Evolutionary conservation across 2,113 vertebrate species (phyloP).

Genomic region (Emydocephalus ijimae): DNA sequence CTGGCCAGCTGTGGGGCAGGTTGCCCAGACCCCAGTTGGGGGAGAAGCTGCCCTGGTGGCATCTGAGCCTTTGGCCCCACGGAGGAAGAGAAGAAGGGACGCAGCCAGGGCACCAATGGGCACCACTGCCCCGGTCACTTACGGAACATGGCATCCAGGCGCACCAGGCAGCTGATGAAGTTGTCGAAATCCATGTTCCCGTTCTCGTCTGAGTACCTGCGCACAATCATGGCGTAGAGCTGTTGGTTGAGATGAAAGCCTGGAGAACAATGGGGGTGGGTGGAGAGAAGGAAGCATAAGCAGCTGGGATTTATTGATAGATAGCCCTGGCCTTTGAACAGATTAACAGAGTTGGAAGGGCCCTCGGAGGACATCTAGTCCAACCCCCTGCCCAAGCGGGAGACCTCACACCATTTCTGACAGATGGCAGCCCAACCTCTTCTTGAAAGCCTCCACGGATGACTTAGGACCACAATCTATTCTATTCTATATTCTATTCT

Average conservation of each 20-base stretch:
- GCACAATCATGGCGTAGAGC: slow-evolving; percentile 80
- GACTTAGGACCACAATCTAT: too few relatives aligned
- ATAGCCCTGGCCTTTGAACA: background rate
- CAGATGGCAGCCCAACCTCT: too few relatives aligned
- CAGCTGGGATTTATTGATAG: background rate
- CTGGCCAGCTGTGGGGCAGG: background rate
- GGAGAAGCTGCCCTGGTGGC: background rate
- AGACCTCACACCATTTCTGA: too few relatives aligned
- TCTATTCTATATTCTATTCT: too few relatives aligned
- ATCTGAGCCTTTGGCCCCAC: background rate
- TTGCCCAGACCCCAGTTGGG: background rate
- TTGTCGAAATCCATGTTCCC: slow-evolving; percentile 91
- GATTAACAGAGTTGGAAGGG: too few relatives aligned
- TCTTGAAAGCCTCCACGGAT: background rate
- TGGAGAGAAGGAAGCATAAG: too few relatives aligned
- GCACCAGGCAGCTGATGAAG: slow-evolving; percentile 89
- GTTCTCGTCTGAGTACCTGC: slow-evolving; percentile 82
- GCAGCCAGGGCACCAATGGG: background rate
- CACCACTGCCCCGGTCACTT: slow-evolving; percentile 50
- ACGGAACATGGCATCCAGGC: slow-evolving; percentile 93
- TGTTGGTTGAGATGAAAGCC: slow-evolving; percentile 82
- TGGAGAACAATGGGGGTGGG: slow-evolving; percentile 24
- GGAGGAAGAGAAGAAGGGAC: background rate
- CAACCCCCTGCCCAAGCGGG: too few relatives aligned
- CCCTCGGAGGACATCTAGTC: too few relatives aligned